These are phyloP conservation scores for Ginglymostoma cirratum DNA, from an alignment of 2,113 vertebrate genomes.

Conservation along the genomic window DNA sequence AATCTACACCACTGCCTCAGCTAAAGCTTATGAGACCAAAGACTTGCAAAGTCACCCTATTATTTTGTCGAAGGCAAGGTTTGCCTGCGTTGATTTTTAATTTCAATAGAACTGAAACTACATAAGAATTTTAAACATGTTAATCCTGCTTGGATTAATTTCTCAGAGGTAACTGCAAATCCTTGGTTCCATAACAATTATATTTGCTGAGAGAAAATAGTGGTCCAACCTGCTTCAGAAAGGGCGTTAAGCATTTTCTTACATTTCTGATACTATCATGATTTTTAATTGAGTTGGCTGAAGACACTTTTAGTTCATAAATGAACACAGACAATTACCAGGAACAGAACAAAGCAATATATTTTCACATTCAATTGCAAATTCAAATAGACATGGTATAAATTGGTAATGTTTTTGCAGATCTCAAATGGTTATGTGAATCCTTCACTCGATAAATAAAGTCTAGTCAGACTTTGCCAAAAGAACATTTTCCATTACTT, in stretches of 20 bases:
- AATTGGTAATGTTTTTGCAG: background rate
- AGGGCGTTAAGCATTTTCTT: background rate
- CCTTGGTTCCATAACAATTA: background rate
- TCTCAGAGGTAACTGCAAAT: background rate
- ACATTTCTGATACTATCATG: background rate
- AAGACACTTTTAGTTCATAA: background rate
- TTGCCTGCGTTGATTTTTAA: background rate
- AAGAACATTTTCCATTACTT: background rate
- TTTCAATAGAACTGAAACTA: background rate
- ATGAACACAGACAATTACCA: background rate
- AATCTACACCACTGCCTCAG: too few species aligned
- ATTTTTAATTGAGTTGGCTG: background rate
- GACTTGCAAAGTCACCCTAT: background rate
- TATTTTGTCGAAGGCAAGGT: background rate
- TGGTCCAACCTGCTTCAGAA: background rate
- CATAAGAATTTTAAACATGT: slow-evolving; percentile 6
- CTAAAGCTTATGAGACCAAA: background rate
- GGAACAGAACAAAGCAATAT: background rate
- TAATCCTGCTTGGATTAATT: background rate
- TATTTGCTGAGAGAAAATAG: background rate
- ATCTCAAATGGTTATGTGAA: background rate
- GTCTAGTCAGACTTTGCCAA: background rate
- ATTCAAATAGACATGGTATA: background rate
- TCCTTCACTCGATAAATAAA: background rate
- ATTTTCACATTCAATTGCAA: background rate